Conservation (phyloP, 2,888 invertebrate species). For the Dastarcus helophoroides region DNA sequence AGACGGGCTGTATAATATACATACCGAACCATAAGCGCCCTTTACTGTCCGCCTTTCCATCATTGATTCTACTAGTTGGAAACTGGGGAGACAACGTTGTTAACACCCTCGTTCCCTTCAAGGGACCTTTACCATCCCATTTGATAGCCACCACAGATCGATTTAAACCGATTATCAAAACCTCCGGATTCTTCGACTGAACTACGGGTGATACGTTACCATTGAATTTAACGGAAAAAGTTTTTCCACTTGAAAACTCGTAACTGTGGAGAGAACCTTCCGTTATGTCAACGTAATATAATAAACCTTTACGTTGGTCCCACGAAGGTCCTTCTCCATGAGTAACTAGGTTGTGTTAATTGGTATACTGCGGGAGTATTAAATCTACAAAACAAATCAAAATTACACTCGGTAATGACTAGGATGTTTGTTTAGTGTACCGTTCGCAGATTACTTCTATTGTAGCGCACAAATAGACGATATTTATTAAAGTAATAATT, state of each 20-base stretch:
- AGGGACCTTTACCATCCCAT: conserved; percentile 37
- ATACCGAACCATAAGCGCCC: conserved; percentile 48
- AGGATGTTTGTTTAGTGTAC: no score
- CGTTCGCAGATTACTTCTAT: no score
- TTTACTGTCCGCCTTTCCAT: conserved; percentile 46
- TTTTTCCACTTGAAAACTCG: conserved; percentile 19
- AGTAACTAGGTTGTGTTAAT: conserved; percentile 17
- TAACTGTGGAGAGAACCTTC: conserved; percentile 22
- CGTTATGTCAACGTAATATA: conserved; percentile 27
- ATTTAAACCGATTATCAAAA: conserved; percentile 23
- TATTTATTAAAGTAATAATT: no score
- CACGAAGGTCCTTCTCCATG: conserved; percentile 26
- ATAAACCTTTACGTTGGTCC: conserved; percentile 22
- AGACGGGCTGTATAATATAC: no score
- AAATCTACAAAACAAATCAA: no score
- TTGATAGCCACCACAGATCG: conserved; percentile 36
- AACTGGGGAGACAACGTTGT: conserved; percentile 38
- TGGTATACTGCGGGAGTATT: conserved; percentile 9
- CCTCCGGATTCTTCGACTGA: conserved; percentile 19
- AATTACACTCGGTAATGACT: no score
- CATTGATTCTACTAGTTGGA: conserved; percentile 43
- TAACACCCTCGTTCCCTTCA: conserved; percentile 7
- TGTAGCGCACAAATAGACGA: no score
- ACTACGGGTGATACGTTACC: conserved; percentile 20
- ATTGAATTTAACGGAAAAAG: conserved; percentile 16